A percentile compares a stretch with the other conserved stretches of the same genome.
phyloP scores from a whole-genome alignment of 2,113 vertebrate species.

The Psammodynastes pulverulentus region DNA sequence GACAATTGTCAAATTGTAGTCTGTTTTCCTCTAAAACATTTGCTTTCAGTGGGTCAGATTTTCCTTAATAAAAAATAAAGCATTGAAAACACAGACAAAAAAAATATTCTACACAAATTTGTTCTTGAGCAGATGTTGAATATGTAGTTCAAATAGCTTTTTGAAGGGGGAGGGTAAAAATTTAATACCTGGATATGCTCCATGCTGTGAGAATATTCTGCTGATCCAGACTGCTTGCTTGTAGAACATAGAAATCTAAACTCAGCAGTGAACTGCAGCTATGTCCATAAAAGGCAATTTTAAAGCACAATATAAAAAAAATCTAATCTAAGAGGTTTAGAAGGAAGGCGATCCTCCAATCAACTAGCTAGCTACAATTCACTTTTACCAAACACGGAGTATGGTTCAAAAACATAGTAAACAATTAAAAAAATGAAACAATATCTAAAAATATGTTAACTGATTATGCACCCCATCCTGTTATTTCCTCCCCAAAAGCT shows the following conservation, averaged over 20 bases:
- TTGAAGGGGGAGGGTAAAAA: too few relatives aligned
- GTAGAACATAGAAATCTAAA: not conserved
- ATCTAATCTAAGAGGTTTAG: not conserved
- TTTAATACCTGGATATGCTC: not conserved
- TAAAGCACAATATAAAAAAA: conserved; percentile 6
- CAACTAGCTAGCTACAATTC: not conserved
- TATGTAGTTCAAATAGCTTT: not conserved
- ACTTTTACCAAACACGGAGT: not conserved
- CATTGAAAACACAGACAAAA: not conserved
- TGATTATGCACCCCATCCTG: not conserved
- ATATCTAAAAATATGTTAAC: not conserved
- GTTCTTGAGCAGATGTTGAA: not conserved
- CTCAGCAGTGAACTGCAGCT: not conserved
- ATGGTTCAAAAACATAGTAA: not conserved
- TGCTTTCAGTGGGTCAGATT: not conserved
- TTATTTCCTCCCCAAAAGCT: not conserved
- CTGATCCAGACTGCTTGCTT: not conserved
- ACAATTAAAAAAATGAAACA: not conserved
- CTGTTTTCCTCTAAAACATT: not conserved
- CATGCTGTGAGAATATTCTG: not conserved
- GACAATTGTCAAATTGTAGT: not conserved
- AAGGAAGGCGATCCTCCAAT: not conserved
- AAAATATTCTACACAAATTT: not conserved
- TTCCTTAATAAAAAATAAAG: not conserved
- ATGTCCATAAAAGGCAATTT: conserved; percentile 23